Evolutionary conservation across 2,888 invertebrate species (phyloP).

Genomic region (Epirrita christyi): DNA sequence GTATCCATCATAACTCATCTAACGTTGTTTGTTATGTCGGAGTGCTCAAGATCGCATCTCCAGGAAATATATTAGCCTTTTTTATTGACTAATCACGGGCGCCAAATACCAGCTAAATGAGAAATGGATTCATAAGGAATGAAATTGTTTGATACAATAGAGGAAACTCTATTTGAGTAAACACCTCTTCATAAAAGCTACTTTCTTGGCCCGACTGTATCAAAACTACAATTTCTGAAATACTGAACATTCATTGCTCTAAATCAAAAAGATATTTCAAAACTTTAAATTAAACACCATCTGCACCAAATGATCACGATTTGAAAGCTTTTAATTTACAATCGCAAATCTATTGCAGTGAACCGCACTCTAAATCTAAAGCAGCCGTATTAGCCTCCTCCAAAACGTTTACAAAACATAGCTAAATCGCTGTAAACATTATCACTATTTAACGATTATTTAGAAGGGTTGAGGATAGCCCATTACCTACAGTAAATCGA

Average conservation of each 20-base stretch:
- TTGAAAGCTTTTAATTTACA: slow-evolving; percentile 44
- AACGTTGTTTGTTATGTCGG: slow-evolving; percentile 51
- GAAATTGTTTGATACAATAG: slow-evolving; percentile 1
- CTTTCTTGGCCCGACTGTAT: background rate
- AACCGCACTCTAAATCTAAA: slow-evolving; percentile 63
- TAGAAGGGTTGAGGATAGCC: slow-evolving; percentile 7
- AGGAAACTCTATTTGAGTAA: slow-evolving; percentile 1
- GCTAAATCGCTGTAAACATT: slow-evolving; percentile 34
- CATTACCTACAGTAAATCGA: background rate
- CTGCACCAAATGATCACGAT: too few relatives aligned
- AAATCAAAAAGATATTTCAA: too few relatives aligned
- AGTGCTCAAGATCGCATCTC: slow-evolving; percentile 38
- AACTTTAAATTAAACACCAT: too few relatives aligned
- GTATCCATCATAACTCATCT: slow-evolving; percentile 54
- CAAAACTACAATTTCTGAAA: too few relatives aligned
- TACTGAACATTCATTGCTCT: too few relatives aligned
- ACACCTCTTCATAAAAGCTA: background rate
- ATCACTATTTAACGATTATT: slow-evolving; percentile 22
- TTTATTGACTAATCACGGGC: slow-evolving; percentile 37
- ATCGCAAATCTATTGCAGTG: slow-evolving; percentile 57
- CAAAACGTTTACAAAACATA: slow-evolving; percentile 34
- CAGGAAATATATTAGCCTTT: slow-evolving; percentile 43
- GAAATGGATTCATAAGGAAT: slow-evolving; percentile 10
- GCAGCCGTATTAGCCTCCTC: slow-evolving; percentile 54
- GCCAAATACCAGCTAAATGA: slow-evolving; percentile 13